Evolutionary conservation across 2,113 vertebrate genomes (phyloP).

Genomic region (Myxocyprinus asiaticus): DNA sequence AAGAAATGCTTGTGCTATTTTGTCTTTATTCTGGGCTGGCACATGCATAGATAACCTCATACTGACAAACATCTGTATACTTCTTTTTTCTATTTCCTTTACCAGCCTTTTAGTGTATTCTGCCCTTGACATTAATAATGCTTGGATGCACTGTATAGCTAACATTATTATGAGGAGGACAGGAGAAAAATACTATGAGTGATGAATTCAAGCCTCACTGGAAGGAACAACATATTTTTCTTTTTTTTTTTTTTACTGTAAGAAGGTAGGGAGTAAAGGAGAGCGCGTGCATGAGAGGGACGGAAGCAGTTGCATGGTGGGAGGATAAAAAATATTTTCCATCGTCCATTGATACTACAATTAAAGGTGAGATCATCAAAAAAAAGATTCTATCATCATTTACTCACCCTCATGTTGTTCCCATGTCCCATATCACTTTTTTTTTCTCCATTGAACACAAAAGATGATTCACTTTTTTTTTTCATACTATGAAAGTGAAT

Average conservation of each 20-base stretch:
- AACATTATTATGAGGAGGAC: neutral
- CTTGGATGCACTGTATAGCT: slow-evolving; percentile 12
- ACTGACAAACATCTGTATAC: slow-evolving; percentile 15
- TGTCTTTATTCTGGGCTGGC: neutral
- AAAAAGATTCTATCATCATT: too few species aligned
- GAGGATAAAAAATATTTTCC: slow-evolving; percentile 27
- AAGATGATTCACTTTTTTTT: neutral
- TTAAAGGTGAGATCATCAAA: neutral
- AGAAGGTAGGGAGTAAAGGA: neutral
- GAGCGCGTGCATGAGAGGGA: neutral
- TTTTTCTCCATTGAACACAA: too few species aligned
- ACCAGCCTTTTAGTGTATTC: slow-evolving; percentile 35
- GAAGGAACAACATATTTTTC: neutral
- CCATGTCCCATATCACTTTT: too few species aligned
- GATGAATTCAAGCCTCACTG: slow-evolving; percentile 2
- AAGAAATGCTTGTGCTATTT: slow-evolving; percentile 4
- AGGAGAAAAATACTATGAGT: neutral
- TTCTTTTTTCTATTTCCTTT: slow-evolving; percentile 26
- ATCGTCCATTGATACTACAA: neutral
- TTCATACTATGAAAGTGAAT: too few species aligned
- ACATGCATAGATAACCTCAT: slow-evolving; percentile 13
- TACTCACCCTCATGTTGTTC: too few species aligned
- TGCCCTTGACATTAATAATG: slow-evolving; percentile 13
- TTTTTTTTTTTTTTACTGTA: too few species aligned
- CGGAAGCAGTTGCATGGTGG: neutral